Evolutionary conservation across 53 echinoderm and acorn worm species (phyloP).

Genomic region (Echinarachnius parma): DNA sequence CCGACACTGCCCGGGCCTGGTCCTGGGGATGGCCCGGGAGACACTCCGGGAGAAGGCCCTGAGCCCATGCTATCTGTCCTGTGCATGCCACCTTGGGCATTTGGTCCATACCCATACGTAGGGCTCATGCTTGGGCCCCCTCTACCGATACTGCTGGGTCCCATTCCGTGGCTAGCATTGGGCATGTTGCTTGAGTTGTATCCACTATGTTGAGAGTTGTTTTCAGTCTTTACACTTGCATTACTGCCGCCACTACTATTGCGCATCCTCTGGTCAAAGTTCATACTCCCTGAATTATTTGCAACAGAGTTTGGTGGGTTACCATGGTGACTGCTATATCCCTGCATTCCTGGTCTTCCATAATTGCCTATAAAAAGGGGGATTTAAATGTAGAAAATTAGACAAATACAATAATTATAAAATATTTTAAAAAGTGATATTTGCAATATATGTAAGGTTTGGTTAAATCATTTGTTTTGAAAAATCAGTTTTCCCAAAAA

Average conservation of each 20-base stretch:
- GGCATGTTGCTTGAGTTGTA: conserved; percentile 87
- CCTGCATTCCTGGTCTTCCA: conserved; percentile 61
- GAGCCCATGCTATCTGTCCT: conserved; percentile 60
- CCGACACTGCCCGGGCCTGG: conserved; percentile 23
- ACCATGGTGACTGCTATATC: conserved; percentile 61
- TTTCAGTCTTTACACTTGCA: conserved; percentile 61
- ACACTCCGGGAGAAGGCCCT: conserved; percentile 46
- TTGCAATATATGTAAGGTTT: too few relatives aligned
- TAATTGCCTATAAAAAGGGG: conserved; percentile 69
- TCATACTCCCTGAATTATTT: conserved; percentile 55
- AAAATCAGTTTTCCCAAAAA: too few relatives aligned
- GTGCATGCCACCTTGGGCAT: conserved; percentile 49
- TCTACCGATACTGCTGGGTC: conserved; percentile 34
- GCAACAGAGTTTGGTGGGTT: conserved; percentile 46
- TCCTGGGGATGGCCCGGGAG: conserved; percentile 38
- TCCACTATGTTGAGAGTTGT: conserved; percentile 83
- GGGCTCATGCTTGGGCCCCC: conserved; percentile 60
- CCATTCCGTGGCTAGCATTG: conserved; percentile 56
- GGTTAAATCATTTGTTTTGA: too few relatives aligned
- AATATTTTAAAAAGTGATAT: too few relatives aligned
- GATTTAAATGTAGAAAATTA: too few relatives aligned
- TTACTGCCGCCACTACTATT: conserved; percentile 46
- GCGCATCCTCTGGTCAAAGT: conserved; percentile 57
- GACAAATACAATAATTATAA: too few relatives aligned
- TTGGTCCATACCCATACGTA: conserved; percentile 51